Percentiles rank a stretch among this genome's conserved stretches.
These are phyloP conservation scores for Coptodon rendalli DNA, from an alignment of 2,113 vertebrate species.

Conservation along the genomic window DNA sequence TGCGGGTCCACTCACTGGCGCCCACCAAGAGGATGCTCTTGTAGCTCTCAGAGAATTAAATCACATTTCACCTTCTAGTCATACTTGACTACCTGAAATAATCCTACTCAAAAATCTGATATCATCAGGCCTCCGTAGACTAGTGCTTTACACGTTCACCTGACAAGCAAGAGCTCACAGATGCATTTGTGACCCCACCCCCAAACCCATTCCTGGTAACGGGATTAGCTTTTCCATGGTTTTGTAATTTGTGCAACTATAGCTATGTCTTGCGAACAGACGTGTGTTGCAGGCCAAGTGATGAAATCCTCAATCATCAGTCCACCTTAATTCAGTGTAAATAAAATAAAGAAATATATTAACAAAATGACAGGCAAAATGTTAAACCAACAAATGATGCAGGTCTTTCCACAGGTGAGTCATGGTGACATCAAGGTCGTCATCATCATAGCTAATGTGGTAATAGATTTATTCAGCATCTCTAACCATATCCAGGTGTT, in stretches of 20 bases:
- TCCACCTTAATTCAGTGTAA: neutral
- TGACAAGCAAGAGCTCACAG: neutral
- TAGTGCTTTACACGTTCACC: neutral
- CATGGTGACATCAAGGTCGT: neutral
- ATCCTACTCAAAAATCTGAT: neutral
- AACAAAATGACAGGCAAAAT: neutral
- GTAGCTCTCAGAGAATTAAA: neutral
- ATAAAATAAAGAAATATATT: neutral
- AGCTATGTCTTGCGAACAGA: neutral
- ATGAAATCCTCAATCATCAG: neutral
- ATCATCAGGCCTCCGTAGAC: neutral
- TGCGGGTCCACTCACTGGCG: neutral
- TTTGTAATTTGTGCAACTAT: neutral
- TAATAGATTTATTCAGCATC: neutral
- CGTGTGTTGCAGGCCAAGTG: neutral
- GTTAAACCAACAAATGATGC: neutral
- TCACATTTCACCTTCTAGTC: neutral
- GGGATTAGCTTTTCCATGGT: neutral
- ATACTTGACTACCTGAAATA: neutral
- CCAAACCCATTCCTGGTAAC: neutral
- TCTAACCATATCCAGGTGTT: neutral
- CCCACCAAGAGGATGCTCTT: neutral
- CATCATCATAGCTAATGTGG: neutral
- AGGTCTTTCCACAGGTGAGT: neutral
- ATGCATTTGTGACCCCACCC: neutral